Percentiles rank a stretch among this genome's conserved stretches.
Evolutionary conservation across 2,888 invertebrate species (phyloP).

Genomic region (Rotaria sp.): DNA sequence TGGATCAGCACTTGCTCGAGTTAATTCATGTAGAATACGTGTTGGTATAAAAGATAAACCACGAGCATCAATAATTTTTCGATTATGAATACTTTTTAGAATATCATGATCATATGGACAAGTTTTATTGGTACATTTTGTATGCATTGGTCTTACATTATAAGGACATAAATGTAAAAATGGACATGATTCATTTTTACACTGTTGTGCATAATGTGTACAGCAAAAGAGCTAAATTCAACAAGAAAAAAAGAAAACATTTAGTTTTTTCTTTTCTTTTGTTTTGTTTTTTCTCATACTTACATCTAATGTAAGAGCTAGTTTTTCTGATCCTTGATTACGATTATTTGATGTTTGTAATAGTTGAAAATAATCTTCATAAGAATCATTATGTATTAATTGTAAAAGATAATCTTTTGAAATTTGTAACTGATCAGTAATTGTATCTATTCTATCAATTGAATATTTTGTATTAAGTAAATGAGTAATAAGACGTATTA

Average conservation of each 20-base stretch:
- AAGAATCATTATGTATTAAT: background rate
- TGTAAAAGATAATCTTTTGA: background rate
- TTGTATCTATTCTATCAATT: background rate
- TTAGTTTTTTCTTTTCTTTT: background rate
- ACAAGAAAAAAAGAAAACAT: background rate
- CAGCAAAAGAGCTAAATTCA: background rate
- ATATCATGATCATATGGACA: slow-evolving; percentile 17
- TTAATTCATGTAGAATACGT: background rate
- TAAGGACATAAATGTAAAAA: slow-evolving; percentile 20
- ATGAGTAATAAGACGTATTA: background rate
- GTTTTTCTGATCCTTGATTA: background rate
- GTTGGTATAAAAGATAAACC: background rate
- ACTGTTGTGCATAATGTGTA: slow-evolving; percentile 1
- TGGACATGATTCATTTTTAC: background rate
- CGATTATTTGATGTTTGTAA: background rate
- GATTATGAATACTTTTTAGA: slow-evolving; percentile 2
- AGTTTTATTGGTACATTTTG: background rate
- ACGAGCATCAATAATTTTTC: background rate
- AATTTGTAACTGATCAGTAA: background rate
- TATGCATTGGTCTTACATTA: background rate
- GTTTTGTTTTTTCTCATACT: background rate
- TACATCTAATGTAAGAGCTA: slow-evolving; percentile 14
- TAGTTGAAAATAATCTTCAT: slow-evolving; percentile 3
- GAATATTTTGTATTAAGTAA: background rate
- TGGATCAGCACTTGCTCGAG: background rate